Base-by-base conservation (phyloP, 64 coral and sea anemone species). In the Acropora yongei region DNA sequence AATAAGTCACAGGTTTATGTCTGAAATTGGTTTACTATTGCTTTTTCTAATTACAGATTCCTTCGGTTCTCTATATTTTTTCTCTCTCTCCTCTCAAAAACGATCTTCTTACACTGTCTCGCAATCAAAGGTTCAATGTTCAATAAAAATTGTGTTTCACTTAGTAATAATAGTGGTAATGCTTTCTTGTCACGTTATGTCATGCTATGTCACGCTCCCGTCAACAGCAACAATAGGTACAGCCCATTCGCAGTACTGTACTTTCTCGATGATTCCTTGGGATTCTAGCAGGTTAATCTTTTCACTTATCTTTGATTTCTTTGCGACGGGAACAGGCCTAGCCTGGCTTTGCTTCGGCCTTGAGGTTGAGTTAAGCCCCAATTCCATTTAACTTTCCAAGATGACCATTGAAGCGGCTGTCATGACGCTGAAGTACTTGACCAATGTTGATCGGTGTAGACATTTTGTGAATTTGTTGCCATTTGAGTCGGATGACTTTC, bases 181-280 rank as follows among this genome's bases (percentile, higher is more conserved):
- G 51, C 51, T 55, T 55, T 55, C 51, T 55, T 55, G 51, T 55
- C 51, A 55, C 51, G 51, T 55, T 55, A 55, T 55, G 51, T 55
- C 51, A 3, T 9, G 51, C 51, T 55, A n/a, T n/a, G n/a, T n/a
- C n/a, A n/a, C n/a, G n/a, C n/a, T n/a, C n/a, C n/a, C n/a, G 44
- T 43, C 20, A 5, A 74, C 44, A 18, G 85, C 65, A 1, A 1
- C 85, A 75, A 74, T 58, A 49, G 85, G 85, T 30, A 68, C 66
- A 14, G 72, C 85, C 85, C 85, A 87, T 2, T 87, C 85, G n/a
- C 61, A 16, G 17, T 49, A 87, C 72, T 72, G 43, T 41, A 75
- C 85, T 41, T 63, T 63, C 58, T 46, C 47, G 43, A 87, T 41
- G 7, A 88, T 65, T 66, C 74, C 46, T 17, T 93, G 57, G 44